Evolutionary conservation across 2,797 vertebrate genomes (phyloP), one percentile per base, ranked within the genome.

Genomic region (Mormyrops attenuatus): DNA sequence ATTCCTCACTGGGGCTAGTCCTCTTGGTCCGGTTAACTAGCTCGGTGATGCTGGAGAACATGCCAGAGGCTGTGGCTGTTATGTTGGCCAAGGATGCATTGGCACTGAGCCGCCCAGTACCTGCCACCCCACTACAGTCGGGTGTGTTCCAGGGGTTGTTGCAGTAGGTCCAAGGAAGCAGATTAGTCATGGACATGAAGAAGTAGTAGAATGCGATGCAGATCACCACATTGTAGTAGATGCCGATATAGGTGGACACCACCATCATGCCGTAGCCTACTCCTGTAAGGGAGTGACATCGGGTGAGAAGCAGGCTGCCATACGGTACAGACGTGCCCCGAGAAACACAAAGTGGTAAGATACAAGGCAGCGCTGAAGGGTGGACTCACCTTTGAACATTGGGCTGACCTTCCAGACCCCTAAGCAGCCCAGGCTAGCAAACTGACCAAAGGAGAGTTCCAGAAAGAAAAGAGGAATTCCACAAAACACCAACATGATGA

Each of bases 231-330:
- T 99, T 99, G 96, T 99, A 99, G 94, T 99, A 99, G 95, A 99
- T 99, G 66, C 98, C 99, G 55, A 99, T 99, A 94, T 99, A 99
- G 0, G 97, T 98, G 92, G 99, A 99, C 90, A 99, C 98, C 92
- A 99, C 99, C 99, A 99, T 99, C 99, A 99, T 99, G 93, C 99
- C 98, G 1, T 99, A 99, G 91, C 99, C 98, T 90, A 99, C 97
- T 69, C 98, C 99, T 99, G 88, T 17, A 53, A 44, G 44, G 11
- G 52, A 73, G 49, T 30, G 34, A 49, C 47, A 20, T 13, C 0
- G 5, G 53, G 15, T 38, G 49, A 57, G 52, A 34, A 20, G 26
- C 30, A 60, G 85, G 17, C 7, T 20, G 77, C 41, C 20, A 1
- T 9, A 44, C 38, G n/a, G 17, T 69, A 34, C 13, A 0, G 63